A percentile compares a stretch with the other conserved stretches of the same genome.
phyloP scores from a whole-genome alignment of 1,140 invertebrate genomes.

The Apis mellifera region Amel_HAv3.1 CM009935.2:4329501-4330000 shows the following conservation, averaged over 20 bases:
- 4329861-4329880: too few relatives aligned
- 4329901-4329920: too few relatives aligned
- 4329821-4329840: too few relatives aligned
- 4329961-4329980: too few relatives aligned
- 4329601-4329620: slow-evolving; percentile 5
- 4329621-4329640: slow-evolving; percentile 17
- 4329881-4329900: too few relatives aligned
- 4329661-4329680: background rate
- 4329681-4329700: background rate
- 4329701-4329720: background rate
- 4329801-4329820: too few relatives aligned
- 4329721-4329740: background rate
- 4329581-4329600: background rate
- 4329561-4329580: slow-evolving; percentile 34
- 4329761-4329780: background rate
- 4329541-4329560: slow-evolving; percentile 30
- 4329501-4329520: slow-evolving; percentile 25
- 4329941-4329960: too few relatives aligned
- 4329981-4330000: too few relatives aligned
- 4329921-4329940: too few relatives aligned
- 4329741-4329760: background rate
- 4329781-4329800: too few relatives aligned
- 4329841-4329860: too few relatives aligned
- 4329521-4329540: slow-evolving; percentile 9
- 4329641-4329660: background rate